Percentiles rank a stretch among this genome's conserved stretches.
phyloP scores from a whole-genome alignment of 2,113 vertebrate species.

The Vidua macroura region DNA sequence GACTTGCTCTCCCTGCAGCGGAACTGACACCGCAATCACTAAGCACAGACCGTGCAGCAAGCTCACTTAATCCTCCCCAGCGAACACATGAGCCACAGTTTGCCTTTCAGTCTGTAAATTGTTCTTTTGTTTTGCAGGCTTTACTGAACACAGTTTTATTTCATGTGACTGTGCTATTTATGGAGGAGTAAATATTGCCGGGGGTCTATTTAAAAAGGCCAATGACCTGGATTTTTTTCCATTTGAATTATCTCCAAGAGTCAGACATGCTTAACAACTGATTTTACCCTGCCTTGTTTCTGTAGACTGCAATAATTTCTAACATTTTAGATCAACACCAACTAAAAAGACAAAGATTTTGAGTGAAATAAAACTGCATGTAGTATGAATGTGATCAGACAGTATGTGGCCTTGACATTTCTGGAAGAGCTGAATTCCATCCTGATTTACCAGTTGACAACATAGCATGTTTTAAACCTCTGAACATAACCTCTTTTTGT shows the following conservation, averaged over 20 bases:
- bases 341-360: not conserved
- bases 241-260: slow-evolving; percentile 72
- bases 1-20: not conserved
- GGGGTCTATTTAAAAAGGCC: slow-evolving; percentile 78
- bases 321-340: not conserved
- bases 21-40: not conserved
- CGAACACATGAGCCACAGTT: slow-evolving; percentile 51
- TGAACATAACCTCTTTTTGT: not conserved
- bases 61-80: slow-evolving; percentile 13
- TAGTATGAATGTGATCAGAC: not conserved
- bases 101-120: slow-evolving; percentile 63
- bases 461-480: not conserved
- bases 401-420: not conserved
- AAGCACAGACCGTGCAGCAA: not conserved
- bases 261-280: slow-evolving; percentile 48
- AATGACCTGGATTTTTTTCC: slow-evolving; percentile 77
- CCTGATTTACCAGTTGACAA: not conserved
- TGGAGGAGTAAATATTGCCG: slow-evolving; percentile 77
- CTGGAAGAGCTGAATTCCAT: not conserved
- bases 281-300: not conserved
- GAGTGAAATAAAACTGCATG: not conserved
- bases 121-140: slow-evolving; percentile 78
- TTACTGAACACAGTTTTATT: slow-evolving; percentile 73
- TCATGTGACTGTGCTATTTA: slow-evolving; percentile 81
- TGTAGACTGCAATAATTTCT: not conserved